phyloP scores from a whole-genome alignment of 2,797 vertebrate species.

The Pelochelys cantorii region DNA sequence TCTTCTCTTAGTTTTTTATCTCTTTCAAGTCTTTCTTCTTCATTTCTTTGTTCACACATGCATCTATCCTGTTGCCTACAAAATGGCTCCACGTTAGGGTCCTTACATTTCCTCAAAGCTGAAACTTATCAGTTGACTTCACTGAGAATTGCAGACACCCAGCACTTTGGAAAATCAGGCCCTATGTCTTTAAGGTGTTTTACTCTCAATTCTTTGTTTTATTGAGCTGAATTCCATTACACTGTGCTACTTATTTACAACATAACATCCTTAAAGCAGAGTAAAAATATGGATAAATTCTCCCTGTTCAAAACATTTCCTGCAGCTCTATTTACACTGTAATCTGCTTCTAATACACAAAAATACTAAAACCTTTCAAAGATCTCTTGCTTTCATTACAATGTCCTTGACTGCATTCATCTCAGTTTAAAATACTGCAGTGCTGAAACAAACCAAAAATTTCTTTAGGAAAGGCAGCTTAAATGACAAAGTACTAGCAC shows the following conservation, averaged over 20 bases:
- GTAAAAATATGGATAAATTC: not conserved
- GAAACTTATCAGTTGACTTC: constrained; percentile 20
- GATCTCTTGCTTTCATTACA: constrained; percentile 41
- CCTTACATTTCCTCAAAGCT: not conserved
- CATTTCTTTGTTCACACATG: not conserved
- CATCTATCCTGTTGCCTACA: not conserved
- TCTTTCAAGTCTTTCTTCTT: not conserved
- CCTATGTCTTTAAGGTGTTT: constrained; percentile 38
- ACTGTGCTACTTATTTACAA: not conserved
- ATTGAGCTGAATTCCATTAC: constrained; percentile 21
- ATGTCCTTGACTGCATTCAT: constrained; percentile 27
- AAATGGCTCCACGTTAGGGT: not conserved
- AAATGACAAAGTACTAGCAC: constrained; percentile 55
- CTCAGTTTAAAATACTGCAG: constrained; percentile 41
- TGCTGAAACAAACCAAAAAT: constrained; percentile 52
- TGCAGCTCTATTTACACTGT: constrained; percentile 38
- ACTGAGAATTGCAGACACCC: not conserved
- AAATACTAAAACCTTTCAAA: constrained; percentile 46
- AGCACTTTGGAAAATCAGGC: constrained; percentile 46
- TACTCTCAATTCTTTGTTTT: not conserved
- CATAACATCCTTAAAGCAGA: not conserved
- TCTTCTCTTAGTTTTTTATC: not conserved
- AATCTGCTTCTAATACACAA: constrained; percentile 36
- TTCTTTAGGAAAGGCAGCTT: constrained; percentile 24
- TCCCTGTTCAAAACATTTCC: constrained; percentile 59